Evolutionary conservation across 53 echinoderm and acorn worm genomes (phyloP), one percentile per base, ranked within the genome.

Genomic region (Paracentrotus lividus): DNA sequence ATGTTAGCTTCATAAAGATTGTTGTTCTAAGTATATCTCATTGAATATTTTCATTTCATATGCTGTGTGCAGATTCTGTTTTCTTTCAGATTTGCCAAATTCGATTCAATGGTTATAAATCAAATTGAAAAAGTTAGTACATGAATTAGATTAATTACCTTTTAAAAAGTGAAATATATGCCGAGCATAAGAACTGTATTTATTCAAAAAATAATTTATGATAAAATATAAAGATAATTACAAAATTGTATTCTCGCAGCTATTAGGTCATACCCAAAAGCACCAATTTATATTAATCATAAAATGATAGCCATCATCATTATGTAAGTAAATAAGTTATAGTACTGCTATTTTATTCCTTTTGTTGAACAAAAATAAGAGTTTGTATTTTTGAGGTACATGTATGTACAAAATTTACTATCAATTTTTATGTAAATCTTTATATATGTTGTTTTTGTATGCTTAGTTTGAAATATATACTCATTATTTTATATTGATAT

Each of bases 371-470:
- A 64, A 29, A 64, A 31, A 3, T 72, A 16, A 18, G 6, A 81
- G 18, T 81, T 81, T 81, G 26, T 18, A 47, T 81, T 49, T 81
- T 57, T 2, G 16, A 72, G 72, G 36, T 72, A 38, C 81, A 47
- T 76, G 44, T 40, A 45, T 81, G 47, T 26, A 47, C 6, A 81
- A 27, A 81, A 26, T 81, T 81, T 47, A 76, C 47, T 81, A 4
- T 81, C 10, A 24, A 7, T 8, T 81, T 45, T 81, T 47, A 81
- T 81, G 10, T 13, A 81, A 45, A 45, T 33, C 44, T 81, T 12
- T 81, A 81, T 81, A 44, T 27, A 44, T 23, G 7, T 65, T 40
- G 72, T 81, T 81, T 81, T 81, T 81, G 81, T 81, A 81, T 49
- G 9, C 24, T 81, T 32, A n/a, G 81, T 81, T 81, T 81, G 5